phyloP scores from a whole-genome alignment of 2,113 vertebrate genomes.

The Corythoichthys intestinalis region DNA sequence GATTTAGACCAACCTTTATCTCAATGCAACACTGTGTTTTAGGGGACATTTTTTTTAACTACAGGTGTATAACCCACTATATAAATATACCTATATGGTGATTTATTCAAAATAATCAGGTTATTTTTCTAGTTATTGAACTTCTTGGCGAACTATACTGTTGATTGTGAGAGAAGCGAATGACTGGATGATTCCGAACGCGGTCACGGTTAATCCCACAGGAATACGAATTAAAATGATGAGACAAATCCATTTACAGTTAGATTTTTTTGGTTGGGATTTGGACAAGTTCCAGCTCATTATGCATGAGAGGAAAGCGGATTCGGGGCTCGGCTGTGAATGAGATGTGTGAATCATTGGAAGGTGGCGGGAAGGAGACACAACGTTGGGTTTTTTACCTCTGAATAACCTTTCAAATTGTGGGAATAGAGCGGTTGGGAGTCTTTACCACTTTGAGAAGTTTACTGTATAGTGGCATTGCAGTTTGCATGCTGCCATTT shows the following conservation, averaged over 20 bases:
- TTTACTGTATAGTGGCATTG: neutral
- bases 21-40: no score
- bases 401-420: conserved; percentile 1
- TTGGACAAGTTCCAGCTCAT: conserved; percentile 39
- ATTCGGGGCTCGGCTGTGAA: conserved; percentile 30
- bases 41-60: no score
- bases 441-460: neutral
- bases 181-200: neutral
- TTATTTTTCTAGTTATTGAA: neutral
- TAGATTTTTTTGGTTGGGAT: conserved; percentile 12
- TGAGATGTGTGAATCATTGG: conserved; percentile 14
- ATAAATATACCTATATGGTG: neutral
- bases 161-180: neutral
- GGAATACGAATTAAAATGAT: conserved; percentile 53
- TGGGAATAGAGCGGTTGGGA: neutral
- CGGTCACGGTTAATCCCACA: conserved; percentile 37
- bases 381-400: conserved; percentile 17
- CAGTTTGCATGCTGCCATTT: neutral
- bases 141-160: neutral
- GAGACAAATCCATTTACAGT: conserved; percentile 47
- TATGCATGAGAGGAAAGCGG: conserved; percentile 22
- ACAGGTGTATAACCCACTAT: neutral
- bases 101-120: no score
- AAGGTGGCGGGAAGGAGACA: neutral
- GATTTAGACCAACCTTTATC: no score